Conservation (phyloP, 2,113 vertebrate species). For the Pterocles burchelli region DNA sequence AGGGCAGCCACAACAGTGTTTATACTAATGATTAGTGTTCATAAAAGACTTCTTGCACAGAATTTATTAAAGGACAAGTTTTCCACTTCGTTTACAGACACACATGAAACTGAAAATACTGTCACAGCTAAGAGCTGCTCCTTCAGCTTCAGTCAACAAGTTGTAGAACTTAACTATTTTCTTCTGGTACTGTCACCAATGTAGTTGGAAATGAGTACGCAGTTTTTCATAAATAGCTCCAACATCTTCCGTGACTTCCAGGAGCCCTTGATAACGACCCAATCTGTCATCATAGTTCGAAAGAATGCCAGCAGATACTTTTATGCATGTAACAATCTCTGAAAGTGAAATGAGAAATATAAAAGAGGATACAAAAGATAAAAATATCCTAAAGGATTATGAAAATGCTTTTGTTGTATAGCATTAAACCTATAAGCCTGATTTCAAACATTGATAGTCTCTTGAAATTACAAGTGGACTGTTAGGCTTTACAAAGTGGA, state of each 20-base stretch:
- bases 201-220: background rate
- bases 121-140: background rate
- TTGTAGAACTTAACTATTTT: background rate
- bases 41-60: background rate
- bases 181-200: background rate
- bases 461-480: background rate
- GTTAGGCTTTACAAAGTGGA: background rate
- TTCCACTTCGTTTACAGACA: background rate
- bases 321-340: background rate
- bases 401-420: background rate
- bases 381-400: background rate
- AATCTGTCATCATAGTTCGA: background rate
- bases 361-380: background rate
- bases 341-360: background rate
- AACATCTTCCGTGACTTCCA: background rate
- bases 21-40: background rate
- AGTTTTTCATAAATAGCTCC: background rate
- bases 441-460: background rate
- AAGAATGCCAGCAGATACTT: background rate
- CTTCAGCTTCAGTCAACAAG: background rate
- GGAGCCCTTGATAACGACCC: background rate
- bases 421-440: background rate
- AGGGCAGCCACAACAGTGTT: background rate
- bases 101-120: background rate
- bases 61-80: background rate